Conservation (phyloP, 2,113 vertebrate genomes). For the Lota lota region DNA sequence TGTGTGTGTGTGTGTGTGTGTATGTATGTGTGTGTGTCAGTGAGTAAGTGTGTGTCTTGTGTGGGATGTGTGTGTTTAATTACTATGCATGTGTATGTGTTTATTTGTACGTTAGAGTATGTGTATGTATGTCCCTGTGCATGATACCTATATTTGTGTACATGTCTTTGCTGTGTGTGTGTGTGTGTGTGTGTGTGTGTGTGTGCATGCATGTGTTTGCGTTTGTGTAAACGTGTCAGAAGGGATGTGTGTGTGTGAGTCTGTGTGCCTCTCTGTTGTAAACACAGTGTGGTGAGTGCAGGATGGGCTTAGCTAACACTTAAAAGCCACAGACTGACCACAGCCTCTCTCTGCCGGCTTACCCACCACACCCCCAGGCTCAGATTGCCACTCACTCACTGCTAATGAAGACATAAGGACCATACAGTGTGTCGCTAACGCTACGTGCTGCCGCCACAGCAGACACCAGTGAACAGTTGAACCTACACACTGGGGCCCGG, state of each 20-base stretch:
- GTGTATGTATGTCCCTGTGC: background rate
- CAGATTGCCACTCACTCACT: background rate
- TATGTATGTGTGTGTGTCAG: background rate
- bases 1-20: background rate
- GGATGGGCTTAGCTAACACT: background rate
- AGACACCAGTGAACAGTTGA: too few species aligned
- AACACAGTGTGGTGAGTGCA: background rate
- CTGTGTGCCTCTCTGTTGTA: background rate
- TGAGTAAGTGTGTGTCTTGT: background rate
- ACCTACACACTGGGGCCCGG: too few species aligned
- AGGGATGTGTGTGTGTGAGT: constrained; percentile 4
- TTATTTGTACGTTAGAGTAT: too few species aligned
- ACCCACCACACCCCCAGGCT: background rate
- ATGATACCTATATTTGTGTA: background rate
- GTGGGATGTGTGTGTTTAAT: too few species aligned
- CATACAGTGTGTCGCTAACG: too few species aligned
- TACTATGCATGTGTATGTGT: too few species aligned
- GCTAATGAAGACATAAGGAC: background rate
- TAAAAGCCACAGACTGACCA: background rate
- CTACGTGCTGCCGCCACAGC: too few species aligned
- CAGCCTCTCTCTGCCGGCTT: background rate
- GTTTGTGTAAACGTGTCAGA: too few species aligned
- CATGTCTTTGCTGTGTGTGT: background rate
- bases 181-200: background rate
- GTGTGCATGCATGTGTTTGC: background rate